Evolutionary conservation across 2,113 vertebrate genomes (phyloP).

Genomic region (Antennarius striatus): DNA sequence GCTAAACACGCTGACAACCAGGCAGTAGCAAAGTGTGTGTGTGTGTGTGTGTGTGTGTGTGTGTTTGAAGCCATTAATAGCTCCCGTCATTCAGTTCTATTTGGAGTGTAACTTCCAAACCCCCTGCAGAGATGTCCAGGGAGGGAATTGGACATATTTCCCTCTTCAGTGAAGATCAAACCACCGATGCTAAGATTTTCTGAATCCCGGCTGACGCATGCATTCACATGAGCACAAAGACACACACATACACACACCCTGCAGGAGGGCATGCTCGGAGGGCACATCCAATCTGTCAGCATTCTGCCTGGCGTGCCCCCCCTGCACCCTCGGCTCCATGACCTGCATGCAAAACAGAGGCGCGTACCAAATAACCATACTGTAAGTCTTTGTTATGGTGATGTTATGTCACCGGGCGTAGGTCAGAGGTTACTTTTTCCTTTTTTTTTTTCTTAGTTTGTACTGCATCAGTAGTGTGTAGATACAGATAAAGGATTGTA

Average conservation of each 20-base stretch:
- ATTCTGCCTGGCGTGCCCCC: conserved; percentile 30
- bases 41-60: conserved; percentile 25
- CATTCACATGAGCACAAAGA: too few species aligned
- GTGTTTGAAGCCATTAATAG: conserved; percentile 38
- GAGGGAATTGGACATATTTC: conserved; percentile 33
- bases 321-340: conserved; percentile 16
- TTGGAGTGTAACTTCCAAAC: conserved; percentile 23
- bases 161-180: conserved; percentile 37
- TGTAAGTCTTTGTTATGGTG: neutral
- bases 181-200: conserved; percentile 60
- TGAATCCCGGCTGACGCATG: conserved; percentile 39
- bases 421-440: neutral
- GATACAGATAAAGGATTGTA: too few species aligned
- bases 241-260: conserved; percentile 23
- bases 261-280: conserved; percentile 20
- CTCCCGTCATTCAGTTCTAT: conserved; percentile 27
- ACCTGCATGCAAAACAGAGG: conserved; percentile 36
- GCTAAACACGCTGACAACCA: conserved; percentile 12
- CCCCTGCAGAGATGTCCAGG: conserved; percentile 26
- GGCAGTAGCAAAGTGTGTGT: conserved; percentile 8
- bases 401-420: neutral
- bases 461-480: too few species aligned
- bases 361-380: conserved; percentile 32
- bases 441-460: too few species aligned
- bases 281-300: conserved; percentile 55